A percentile compares a stretch with the other conserved stretches of the same genome.
Conservation (phyloP, 30 jellyfish, hydroid and myxozoan genomes). For the Hydractinia echinata region DNA sequence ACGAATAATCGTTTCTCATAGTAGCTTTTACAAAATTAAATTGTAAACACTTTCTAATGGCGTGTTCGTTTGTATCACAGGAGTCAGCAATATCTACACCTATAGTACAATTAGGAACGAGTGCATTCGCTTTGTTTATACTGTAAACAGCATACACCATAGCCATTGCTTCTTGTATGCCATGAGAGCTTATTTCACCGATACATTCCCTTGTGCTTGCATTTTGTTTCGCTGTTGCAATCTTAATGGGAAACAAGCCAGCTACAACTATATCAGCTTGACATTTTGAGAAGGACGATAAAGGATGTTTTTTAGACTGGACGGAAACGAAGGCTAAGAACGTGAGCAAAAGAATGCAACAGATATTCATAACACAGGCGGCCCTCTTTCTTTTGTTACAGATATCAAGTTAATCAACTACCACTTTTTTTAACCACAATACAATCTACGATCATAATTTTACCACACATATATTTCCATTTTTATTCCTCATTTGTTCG, state of each 20-base stretch:
- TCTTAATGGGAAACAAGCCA: neutral
- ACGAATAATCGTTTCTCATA: neutral
- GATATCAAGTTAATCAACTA: too few species aligned
- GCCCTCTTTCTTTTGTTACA: too few species aligned
- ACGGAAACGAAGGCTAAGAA: neutral
- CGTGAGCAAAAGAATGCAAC: neutral
- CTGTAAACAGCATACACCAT: conserved; percentile 52
- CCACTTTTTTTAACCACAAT: too few species aligned
- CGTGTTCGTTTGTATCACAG: conserved; percentile 35
- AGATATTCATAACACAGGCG: too few species aligned
- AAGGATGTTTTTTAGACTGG: neutral
- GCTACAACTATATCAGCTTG: neutral
- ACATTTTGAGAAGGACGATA: neutral
- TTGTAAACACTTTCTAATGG: conserved; percentile 18
- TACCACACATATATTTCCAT: too few species aligned
- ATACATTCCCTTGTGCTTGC: neutral
- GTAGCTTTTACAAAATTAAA: conserved; percentile 29
- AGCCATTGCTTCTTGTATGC: conserved; percentile 55
- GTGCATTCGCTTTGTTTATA: conserved; percentile 21
- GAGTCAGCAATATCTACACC: conserved; percentile 44
- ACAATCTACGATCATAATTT: too few species aligned
- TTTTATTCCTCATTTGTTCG: too few species aligned
- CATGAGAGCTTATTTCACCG: conserved; percentile 6
- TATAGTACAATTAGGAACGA: conserved; percentile 40
- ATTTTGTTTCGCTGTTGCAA: neutral